Conservation (phyloP, 1,140 invertebrate species). For the Phymorhynchus buccinoides region DNA sequence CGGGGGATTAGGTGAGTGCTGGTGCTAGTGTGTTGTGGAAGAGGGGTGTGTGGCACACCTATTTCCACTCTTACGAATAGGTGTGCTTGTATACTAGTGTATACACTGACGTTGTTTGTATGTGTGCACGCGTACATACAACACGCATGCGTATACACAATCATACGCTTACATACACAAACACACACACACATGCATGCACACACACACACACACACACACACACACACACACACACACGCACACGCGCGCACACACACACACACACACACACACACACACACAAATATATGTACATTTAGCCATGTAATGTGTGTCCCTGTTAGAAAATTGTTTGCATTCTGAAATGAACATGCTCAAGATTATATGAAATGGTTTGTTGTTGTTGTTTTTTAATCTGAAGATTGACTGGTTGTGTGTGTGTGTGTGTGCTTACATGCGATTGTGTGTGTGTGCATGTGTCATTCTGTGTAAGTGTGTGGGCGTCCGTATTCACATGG, state of each 20-base stretch:
- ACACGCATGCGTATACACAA: neutral
- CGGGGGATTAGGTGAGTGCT: conserved; percentile 3
- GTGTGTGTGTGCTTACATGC: too few species aligned
- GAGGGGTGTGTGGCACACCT: neutral
- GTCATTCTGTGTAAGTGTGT: too few species aligned
- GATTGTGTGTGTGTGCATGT: too few species aligned
- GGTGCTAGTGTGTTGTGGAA: neutral
- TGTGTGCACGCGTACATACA: neutral
- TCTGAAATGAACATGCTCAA: too few species aligned
- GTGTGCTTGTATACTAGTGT: neutral
- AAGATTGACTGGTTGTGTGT: too few species aligned
- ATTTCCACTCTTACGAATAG: too few species aligned
- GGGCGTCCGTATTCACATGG: too few species aligned
- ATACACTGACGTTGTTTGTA: neutral
- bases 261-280: neutral
- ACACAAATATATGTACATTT: too few species aligned
- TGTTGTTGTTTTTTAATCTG: too few species aligned
- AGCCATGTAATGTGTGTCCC: too few species aligned
- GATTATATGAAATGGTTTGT: too few species aligned
- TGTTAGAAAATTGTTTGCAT: too few species aligned
- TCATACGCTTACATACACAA: neutral
- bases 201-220: neutral
- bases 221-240: neutral
- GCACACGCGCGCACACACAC: neutral
- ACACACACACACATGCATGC: neutral